phyloP scores from a whole-genome alignment of 1,140 invertebrate genomes.

The Ylistrum balloti region DNA sequence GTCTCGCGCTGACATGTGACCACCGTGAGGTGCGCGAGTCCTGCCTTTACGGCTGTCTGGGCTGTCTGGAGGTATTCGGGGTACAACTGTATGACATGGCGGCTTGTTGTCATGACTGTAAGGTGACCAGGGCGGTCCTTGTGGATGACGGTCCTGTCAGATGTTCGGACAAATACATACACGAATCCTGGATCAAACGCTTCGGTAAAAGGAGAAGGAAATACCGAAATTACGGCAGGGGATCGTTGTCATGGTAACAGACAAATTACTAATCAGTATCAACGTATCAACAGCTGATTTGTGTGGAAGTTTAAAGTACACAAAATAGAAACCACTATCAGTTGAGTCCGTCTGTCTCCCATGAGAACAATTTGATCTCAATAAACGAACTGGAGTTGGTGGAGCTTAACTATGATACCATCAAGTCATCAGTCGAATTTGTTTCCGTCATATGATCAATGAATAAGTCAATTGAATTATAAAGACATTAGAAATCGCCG shows the following conservation, averaged over 20 bases:
- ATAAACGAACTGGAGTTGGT: not conserved
- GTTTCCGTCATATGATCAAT: not conserved
- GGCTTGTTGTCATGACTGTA: slow-evolving; percentile 65
- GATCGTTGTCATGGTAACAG: not conserved
- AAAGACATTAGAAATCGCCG: not conserved
- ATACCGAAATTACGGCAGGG: not conserved
- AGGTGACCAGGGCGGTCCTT: slow-evolving; percentile 58
- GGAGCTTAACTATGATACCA: too few species aligned
- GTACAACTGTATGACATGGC: slow-evolving; percentile 61
- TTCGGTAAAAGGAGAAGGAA: slow-evolving; percentile 48
- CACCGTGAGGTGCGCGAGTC: slow-evolving; percentile 53
- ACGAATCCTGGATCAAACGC: slow-evolving; percentile 57
- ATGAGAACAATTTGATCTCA: too few species aligned
- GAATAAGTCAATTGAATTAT: not conserved
- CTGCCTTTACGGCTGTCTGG: slow-evolving; percentile 63
- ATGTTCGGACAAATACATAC: slow-evolving; percentile 64
- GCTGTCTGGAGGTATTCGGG: slow-evolving; percentile 61
- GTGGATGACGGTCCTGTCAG: slow-evolving; percentile 64
- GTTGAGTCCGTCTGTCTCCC: not conserved
- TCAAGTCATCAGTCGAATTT: not conserved
- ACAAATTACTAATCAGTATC: not conserved
- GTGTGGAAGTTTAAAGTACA: not conserved
- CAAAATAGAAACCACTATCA: not conserved
- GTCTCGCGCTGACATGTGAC: slow-evolving; percentile 57
- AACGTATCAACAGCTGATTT: not conserved